Conservation (phyloP, 2,888 invertebrate genomes). For the Ennomos quercinarius region DNA sequence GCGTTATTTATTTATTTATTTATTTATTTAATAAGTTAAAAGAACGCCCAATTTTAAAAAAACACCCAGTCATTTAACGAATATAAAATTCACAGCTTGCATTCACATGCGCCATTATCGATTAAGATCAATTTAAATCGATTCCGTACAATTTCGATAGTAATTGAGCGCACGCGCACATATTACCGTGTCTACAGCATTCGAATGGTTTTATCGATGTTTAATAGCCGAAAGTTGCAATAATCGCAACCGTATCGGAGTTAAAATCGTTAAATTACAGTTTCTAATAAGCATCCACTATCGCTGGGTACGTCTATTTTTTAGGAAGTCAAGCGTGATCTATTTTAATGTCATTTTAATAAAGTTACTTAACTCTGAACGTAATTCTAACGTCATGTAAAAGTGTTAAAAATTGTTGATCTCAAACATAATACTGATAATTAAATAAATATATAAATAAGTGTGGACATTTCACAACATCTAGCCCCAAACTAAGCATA, state of each 20-base stretch:
- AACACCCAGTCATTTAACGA: conserved; percentile 30
- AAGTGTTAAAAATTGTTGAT: too few species aligned
- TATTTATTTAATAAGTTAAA: too few species aligned
- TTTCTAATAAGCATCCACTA: conserved; percentile 35
- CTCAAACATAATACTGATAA: too few species aligned
- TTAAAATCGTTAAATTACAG: conserved; percentile 44
- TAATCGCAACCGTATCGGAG: conserved; percentile 62
- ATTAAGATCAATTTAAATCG: conserved; percentile 75
- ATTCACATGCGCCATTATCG: conserved; percentile 70
- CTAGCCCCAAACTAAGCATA: too few species aligned
- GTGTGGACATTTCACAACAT: too few species aligned
- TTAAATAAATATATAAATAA: too few species aligned
- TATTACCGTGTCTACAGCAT: conserved; percentile 29
- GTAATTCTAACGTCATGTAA: too few species aligned
- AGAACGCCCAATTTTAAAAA: conserved; percentile 16
- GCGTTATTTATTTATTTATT: too few species aligned
- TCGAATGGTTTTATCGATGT: conserved; percentile 48
- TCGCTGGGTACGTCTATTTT: conserved; percentile 22
- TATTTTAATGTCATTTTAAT: too few species aligned
- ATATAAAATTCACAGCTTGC: conserved; percentile 68
- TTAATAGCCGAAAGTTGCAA: conserved; percentile 70
- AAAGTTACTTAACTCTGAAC: too few species aligned
- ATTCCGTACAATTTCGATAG: conserved; percentile 55
- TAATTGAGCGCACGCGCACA: conserved; percentile 76
- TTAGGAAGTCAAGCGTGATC: conserved; percentile 8